Evolutionary conservation across 2,797 vertebrate genomes (phyloP), one percentile per base, ranked within the genome.

Genomic region (Bryconaethiops microstoma): DNA sequence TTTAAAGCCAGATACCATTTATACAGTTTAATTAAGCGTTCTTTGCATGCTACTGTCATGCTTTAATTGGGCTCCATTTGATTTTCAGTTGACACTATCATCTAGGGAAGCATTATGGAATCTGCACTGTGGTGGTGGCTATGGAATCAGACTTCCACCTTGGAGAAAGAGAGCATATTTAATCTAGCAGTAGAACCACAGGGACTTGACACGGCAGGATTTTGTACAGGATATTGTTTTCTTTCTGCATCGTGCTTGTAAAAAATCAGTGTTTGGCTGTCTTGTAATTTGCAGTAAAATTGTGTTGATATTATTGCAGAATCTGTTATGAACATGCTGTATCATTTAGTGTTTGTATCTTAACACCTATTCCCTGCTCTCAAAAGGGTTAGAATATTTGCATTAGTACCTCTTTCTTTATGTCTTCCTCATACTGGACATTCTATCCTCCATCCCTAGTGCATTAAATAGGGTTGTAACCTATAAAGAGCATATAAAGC

Each of bases 381-480:
- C 16, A 29, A 16, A n/a, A 54, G 25, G 17, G 1, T 52, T 63
- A 25, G 57, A 60, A 16, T 21, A 59, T 79, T 50, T 23, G 42
- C 45, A 12, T n/a, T 50, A 42, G 23, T 35, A 62, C 14, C 6
- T 23, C 2, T 14, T 57, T 39, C 1, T 72, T 19, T 72, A 8
- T 40, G 25, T 23, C 19, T 52, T 63, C 35, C 54, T 72, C 9
- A 54, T 62, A 42, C 69, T 19, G 4, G 19, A 42, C 8, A 57
- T 19, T 40, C 9, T n/a, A 57, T 68, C 19, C 21, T 69, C 0
- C 2, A 10, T 1, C 50, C 6, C 35, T 77, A 23, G 12, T 59
- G 17, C 48, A 50, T 50, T 70, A 48, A 77, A 74, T 48, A 59
- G 23, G n/a, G n/a, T 35, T 21, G 69, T 29, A 29, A 67, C 48